These are phyloP conservation scores for Homarus americanus DNA, from an alignment of 1,140 invertebrate species.

Conservation along the genomic window DNA sequence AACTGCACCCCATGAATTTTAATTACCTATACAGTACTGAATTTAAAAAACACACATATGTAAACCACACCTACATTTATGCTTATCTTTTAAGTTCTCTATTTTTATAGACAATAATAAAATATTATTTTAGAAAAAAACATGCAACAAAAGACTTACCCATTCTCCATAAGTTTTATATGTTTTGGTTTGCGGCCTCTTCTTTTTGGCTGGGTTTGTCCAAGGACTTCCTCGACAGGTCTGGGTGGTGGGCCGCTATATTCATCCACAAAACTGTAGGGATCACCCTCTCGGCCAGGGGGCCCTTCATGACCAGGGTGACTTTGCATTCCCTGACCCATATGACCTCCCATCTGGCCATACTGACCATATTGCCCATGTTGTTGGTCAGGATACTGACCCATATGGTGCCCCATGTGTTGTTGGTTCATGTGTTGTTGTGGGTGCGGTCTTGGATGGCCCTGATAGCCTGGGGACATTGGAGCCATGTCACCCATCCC, in stretches of 20 bases:
- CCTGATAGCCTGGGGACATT: constrained; percentile 74
- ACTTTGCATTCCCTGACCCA: constrained; percentile 66
- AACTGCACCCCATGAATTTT: too few species aligned
- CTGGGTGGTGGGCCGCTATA: constrained; percentile 71
- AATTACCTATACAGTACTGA: too few species aligned
- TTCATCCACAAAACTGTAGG: constrained; percentile 74
- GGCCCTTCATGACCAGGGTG: constrained; percentile 70
- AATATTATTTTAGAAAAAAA: background rate
- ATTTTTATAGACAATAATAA: background rate
- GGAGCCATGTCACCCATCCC: constrained; percentile 72
- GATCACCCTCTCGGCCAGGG: constrained; percentile 69
- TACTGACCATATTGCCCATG: constrained; percentile 62
- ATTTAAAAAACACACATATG: too few species aligned
- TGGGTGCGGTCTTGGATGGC: constrained; percentile 48
- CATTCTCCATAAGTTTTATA: constrained; percentile 75
- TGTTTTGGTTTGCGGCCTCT: constrained; percentile 74
- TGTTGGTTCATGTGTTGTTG: constrained; percentile 62
- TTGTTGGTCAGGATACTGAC: constrained; percentile 62
- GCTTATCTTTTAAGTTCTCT: background rate
- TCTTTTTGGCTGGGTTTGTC: constrained; percentile 69
- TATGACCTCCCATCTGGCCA: constrained; percentile 63
- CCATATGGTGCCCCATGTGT: constrained; percentile 66
- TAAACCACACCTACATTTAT: too few species aligned
- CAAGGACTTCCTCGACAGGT: constrained; percentile 74
- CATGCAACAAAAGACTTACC: constrained; percentile 56